phyloP scores from a whole-genome alignment of 92 coral and sea anemone species.

The Phenganax subtilis region DNA sequence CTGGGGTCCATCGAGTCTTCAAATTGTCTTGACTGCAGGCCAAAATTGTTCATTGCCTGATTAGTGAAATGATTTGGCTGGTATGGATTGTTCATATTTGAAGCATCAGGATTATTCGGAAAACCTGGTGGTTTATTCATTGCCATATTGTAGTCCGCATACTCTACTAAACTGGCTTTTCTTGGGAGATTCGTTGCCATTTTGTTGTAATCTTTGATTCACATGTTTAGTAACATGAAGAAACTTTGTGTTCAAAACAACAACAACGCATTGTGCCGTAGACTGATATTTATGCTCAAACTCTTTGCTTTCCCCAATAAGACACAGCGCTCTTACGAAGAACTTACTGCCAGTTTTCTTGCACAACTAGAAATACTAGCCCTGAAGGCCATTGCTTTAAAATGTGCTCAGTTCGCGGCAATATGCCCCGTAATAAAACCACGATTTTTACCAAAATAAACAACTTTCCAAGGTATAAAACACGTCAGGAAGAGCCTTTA shows the following conservation, averaged over 20 bases:
- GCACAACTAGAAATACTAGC: conserved; percentile 8
- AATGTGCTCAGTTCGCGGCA: conserved; percentile 20
- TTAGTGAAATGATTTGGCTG: conserved; percentile 13
- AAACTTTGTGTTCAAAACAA: not conserved
- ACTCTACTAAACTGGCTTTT: conserved; percentile 17
- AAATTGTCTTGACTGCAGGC: conserved; percentile 24
- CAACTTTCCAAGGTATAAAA: not conserved
- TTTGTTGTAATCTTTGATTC: conserved; percentile 36
- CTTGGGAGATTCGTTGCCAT: conserved; percentile 30
- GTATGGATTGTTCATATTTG: conserved; percentile 7
- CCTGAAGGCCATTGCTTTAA: conserved; percentile 15
- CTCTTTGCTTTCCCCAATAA: not conserved
- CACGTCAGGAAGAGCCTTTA: not conserved
- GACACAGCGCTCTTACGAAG: not conserved
- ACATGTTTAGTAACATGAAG: not conserved
- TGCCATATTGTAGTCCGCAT: not conserved
- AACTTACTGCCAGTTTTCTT: not conserved
- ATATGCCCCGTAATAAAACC: not conserved
- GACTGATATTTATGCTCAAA: not conserved
- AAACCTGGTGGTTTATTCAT: conserved; percentile 11
- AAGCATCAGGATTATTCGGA: not conserved
- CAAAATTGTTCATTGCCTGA: conserved; percentile 13
- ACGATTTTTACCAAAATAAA: conserved; percentile 3
- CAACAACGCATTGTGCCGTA: not conserved
- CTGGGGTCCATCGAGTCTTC: conserved; percentile 19